These are phyloP conservation scores for Hemicentrotus pulcherrimus DNA, from an alignment of 35 echinoderm and acorn worm genomes.

Conservation along the genomic window DNA sequence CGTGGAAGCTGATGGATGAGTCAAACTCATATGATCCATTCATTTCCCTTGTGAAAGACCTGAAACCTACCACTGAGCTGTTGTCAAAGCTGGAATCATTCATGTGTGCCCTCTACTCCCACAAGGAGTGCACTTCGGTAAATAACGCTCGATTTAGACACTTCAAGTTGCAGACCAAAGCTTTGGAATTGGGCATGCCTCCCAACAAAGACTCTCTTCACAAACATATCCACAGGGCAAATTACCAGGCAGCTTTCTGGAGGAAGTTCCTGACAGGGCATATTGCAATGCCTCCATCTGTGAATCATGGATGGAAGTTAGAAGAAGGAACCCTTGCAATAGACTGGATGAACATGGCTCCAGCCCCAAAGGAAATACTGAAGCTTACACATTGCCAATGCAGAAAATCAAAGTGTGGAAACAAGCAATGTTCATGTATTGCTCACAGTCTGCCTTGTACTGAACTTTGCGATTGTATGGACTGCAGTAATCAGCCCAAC, in stretches of 20 bases:
- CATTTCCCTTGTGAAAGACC: slow-evolving; percentile 24
- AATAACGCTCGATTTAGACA: slow-evolving; percentile 16
- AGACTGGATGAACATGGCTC: slow-evolving; percentile 70
- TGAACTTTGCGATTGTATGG: slow-evolving; percentile 64
- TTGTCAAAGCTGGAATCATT: slow-evolving; percentile 41
- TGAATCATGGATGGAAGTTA: slow-evolving; percentile 19
- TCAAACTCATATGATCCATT: slow-evolving; percentile 44
- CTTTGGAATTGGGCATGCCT: slow-evolving; percentile 47
- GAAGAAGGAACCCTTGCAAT: slow-evolving; percentile 49
- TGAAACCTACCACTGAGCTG: not conserved
- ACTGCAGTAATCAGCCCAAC: not conserved
- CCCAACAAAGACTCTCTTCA: slow-evolving; percentile 31
- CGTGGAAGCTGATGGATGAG: not conserved
- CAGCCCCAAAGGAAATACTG: slow-evolving; percentile 57
- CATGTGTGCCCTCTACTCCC: slow-evolving; percentile 42
- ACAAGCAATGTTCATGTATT: slow-evolving; percentile 29
- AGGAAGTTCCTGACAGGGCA: not conserved
- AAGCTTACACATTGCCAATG: slow-evolving; percentile 59
- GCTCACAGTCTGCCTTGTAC: slow-evolving; percentile 59
- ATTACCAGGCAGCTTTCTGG: slow-evolving; percentile 29
- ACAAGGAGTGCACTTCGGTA: not conserved
- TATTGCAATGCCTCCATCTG: not conserved
- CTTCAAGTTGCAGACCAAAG: slow-evolving; percentile 29
- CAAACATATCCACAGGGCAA: slow-evolving; percentile 46
- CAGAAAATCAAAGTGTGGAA: slow-evolving; percentile 62